Conservation (phyloP, 2,113 vertebrate genomes). For the Brevimyrus niger region DNA sequence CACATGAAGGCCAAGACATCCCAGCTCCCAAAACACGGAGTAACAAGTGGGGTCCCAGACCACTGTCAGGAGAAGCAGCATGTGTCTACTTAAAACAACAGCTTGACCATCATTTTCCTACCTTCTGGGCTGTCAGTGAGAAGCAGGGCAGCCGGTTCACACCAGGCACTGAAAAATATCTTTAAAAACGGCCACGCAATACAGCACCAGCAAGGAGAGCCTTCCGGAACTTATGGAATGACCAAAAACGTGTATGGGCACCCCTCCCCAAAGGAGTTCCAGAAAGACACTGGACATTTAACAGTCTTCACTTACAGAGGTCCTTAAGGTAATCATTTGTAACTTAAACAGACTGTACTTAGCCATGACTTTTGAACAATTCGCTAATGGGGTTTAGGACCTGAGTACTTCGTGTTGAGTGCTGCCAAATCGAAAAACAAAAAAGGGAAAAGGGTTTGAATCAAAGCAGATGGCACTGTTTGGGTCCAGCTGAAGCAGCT, state of each 20-base stretch:
- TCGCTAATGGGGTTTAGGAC: conserved; percentile 67
- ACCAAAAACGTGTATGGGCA: not conserved
- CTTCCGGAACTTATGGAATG: not conserved
- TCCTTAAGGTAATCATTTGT: conserved; percentile 41
- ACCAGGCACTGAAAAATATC: not conserved
- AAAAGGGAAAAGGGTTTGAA: conserved; percentile 50
- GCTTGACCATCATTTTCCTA: not conserved
- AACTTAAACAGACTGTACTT: conserved; percentile 58
- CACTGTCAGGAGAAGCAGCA: not conserved
- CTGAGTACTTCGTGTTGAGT: conserved; percentile 47
- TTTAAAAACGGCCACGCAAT: not conserved
- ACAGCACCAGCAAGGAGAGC: not conserved
- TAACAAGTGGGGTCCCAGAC: not conserved
- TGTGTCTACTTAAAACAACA: not conserved
- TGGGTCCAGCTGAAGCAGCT: conserved; percentile 64
- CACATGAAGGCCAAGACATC: not conserved
- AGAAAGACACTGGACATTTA: not conserved
- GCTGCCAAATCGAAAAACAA: conserved; percentile 52
- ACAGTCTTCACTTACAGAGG: conserved; percentile 19
- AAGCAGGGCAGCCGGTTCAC: not conserved
- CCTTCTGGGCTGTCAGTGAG: not conserved
- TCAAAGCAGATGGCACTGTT: conserved; percentile 72
- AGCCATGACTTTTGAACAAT: conserved; percentile 67
- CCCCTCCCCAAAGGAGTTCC: not conserved
- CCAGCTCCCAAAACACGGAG: not conserved